Evolutionary conservation across 2,797 vertebrate genomes (phyloP).

Genomic region (Microhierax caerulescens): DNA sequence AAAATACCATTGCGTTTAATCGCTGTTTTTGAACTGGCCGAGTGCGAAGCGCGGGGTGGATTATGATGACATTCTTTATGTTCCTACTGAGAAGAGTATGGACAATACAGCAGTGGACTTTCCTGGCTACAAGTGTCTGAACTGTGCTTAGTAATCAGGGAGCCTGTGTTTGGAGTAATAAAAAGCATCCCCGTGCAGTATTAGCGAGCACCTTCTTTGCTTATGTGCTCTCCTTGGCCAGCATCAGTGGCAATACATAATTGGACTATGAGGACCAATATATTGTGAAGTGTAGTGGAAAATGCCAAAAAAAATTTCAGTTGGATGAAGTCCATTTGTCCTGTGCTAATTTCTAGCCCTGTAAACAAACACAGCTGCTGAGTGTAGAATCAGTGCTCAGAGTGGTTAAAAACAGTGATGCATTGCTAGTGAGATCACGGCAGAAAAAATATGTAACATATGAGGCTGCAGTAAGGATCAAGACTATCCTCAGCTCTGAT

Average conservation of each 20-base stretch:
- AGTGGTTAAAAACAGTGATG: conserved; percentile 67
- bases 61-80: neutral
- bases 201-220: neutral
- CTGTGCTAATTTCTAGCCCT: conserved; percentile 73
- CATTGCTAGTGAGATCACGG: conserved; percentile 69
- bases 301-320: conserved; percentile 61
- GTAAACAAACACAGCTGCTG: conserved; percentile 85
- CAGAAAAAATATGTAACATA: conserved; percentile 56
- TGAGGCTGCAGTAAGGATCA: conserved; percentile 25
- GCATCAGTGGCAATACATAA: conserved; percentile 44
- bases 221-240: conserved; percentile 56
- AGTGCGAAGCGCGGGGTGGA: neutral
- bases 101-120: neutral
- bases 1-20: neutral
- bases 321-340: conserved; percentile 73
- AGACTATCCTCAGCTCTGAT: conserved; percentile 24
- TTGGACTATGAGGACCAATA: conserved; percentile 66
- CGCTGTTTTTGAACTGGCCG: neutral
- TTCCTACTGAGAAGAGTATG: neutral
- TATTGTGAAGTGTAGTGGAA: conserved; percentile 71
- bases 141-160: neutral
- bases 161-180: neutral
- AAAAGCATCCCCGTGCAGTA: neutral
- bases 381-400: conserved; percentile 68
- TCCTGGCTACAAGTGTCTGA: neutral